Evolutionary conservation across 2,888 invertebrate genomes (phyloP), one percentile per base, ranked within the genome.

Genomic region (Parelbella ahira): DNA sequence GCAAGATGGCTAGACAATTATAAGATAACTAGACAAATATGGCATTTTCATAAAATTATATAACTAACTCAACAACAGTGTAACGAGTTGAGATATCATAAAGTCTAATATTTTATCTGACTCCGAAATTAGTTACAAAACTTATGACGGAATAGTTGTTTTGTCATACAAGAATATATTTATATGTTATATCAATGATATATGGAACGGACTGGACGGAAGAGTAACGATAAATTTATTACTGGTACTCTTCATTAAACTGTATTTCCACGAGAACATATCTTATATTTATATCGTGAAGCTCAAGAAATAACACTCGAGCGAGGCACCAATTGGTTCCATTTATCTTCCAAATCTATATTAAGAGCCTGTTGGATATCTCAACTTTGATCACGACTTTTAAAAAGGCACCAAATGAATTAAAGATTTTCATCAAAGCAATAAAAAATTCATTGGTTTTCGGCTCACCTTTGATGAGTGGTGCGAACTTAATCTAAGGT

Each of bases 381-480:
- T 21, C 12, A 37, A 37, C 37, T 37, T 37, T 37, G 37, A 37
- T 28, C 28, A 20, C 25, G 37, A 20, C 28, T 37, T 37, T 28
- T 20, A 28, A 37, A 28, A 28, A 28, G 37, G 28, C 28, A 21
- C 37, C 37, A 28, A 37, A 37, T 37, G 37, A 37, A 37, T 37
- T 37, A 37, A 37, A 37, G 13, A 41, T 41, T 41, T 41, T 33
- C 27, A 33, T 41, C 41, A 41, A 41, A 41, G 33, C 25, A 41
- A 33, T 41, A 33, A 27, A 33, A 27, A 25, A 39, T 37, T 37
- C 37, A 37, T 39, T 39, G 39, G 32, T 18, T 39, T 32, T 39
- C 24, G 32, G 37, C 24, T 39, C 25, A 39, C 39, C 25, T 39
- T 39, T 25, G 19, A 32, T 32, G 25, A 25, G 20, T 19, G 32